Percentiles rank a stretch among this genome's conserved stretches.
These are phyloP conservation scores for Trichosurus vulpecula DNA, from an alignment of 2,797 vertebrate species.

Conservation along the genomic window DNA sequence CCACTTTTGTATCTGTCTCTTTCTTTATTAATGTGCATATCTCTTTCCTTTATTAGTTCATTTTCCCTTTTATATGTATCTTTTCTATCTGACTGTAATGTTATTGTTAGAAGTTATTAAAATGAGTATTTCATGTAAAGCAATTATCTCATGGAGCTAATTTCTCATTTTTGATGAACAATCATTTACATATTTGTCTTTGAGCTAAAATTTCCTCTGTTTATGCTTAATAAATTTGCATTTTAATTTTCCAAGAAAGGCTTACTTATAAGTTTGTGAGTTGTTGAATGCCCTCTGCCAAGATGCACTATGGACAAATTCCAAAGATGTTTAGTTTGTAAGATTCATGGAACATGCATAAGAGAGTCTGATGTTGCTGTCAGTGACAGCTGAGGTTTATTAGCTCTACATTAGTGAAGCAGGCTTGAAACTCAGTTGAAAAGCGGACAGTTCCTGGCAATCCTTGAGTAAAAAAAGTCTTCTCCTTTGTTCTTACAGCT, in stretches of 20 bases:
- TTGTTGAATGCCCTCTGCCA: neutral
- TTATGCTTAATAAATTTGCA: neutral
- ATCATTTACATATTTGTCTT: neutral
- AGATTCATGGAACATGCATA: neutral
- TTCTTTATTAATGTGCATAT: neutral
- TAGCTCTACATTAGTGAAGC: neutral
- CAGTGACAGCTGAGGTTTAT: neutral
- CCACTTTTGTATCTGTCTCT: neutral
- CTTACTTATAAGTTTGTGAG: neutral
- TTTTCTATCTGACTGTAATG: neutral
- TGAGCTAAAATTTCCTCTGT: neutral
- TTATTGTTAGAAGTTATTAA: neutral
- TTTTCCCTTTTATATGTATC: neutral
- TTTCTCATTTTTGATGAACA: neutral
- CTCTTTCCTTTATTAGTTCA: neutral
- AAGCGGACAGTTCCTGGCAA: neutral
- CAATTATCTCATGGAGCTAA: neutral
- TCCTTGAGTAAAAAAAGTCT: neutral
- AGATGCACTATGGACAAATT: neutral
- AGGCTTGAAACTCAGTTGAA: neutral
- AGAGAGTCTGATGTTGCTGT: neutral
- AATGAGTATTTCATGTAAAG: neutral
- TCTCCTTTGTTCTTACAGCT: neutral
- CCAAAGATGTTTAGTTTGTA: neutral
- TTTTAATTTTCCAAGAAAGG: neutral